These are phyloP conservation scores for Myanophis thanlyinensis DNA, from an alignment of 2,113 vertebrate genomes.

Conservation along the genomic window DNA sequence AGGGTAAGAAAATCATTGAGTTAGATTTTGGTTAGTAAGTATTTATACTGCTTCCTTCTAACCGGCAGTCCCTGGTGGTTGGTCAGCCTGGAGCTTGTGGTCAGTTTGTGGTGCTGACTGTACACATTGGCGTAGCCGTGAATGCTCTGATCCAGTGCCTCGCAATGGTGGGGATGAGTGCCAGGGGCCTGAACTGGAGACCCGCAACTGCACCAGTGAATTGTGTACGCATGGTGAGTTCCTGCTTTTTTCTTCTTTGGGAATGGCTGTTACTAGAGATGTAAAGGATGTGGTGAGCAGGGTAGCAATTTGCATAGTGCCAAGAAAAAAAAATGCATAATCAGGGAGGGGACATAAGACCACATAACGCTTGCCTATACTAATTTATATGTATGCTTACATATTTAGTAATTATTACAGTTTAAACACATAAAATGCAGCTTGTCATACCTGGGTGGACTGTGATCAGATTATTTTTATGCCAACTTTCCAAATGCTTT, in stretches of 20 bases:
- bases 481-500: background rate
- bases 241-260: rapidly evolving
- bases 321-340: background rate
- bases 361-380: background rate
- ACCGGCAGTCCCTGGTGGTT: slow-evolving; percentile 87
- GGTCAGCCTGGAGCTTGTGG: slow-evolving; percentile 98
- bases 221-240: slow-evolving; percentile 93
- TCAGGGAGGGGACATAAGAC: background rate
- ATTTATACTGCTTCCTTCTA: slow-evolving; percentile 16
- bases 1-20: background rate
- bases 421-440: background rate
- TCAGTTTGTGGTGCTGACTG: slow-evolving; percentile 90
- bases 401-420: background rate
- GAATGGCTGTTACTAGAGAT: background rate
- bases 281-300: background rate
- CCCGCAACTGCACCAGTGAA: slow-evolving; percentile 93
- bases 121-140: slow-evolving; percentile 92
- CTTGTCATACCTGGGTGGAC: background rate
- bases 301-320: too few species aligned
- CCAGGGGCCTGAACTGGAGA: slow-evolving; percentile 87
- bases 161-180: slow-evolving; percentile 93
- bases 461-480: background rate
- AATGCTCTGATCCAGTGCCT: slow-evolving; percentile 90
- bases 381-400: background rate
- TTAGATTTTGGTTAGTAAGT: background rate